Evolutionary conservation across 2,113 vertebrate species (phyloP), one percentile per base, ranked within the genome.

Genomic region (Zeus faber): DNA sequence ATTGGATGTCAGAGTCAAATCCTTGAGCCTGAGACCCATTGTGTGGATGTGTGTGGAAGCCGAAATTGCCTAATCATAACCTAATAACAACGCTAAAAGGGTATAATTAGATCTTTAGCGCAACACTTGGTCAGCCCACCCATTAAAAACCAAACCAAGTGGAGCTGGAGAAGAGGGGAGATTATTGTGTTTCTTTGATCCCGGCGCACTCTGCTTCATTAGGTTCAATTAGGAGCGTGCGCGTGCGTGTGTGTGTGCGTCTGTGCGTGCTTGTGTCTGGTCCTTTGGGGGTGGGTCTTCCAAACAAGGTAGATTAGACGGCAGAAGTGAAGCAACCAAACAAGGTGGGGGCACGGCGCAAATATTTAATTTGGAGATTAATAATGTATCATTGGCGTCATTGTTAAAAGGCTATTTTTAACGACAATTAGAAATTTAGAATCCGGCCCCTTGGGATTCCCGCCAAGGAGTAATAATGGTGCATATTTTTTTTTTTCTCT

Each of bases 361-460:
- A 80, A 81, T 83, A 85, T 89, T 86, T 85, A 83, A 86, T 87
- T 78, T 87, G 63, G 64, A 74, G 70, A 87, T 88, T 83, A 88
- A 82, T 81, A 88, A 87, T 87, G 81, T 83, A 86, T 80, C 78
- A 76, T 70, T 72, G 67, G 68, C 72, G 59, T 51, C 77, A 73
- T 87, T 87, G 83, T 84, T 85, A 86, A 85, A 66, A 72, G 68
- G 79, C 78, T 82, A 79, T 86, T 86, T 85, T 77, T 84, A 83
- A 84, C 75, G 70, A 50, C 70, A 73, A 73, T 77, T 85, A 83
- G 78, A 54, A 63, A 81, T 78, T 81, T 39, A 8, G 33, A 51
- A 58, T 81, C 72, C 10, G 27, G 51, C 56, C 81, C 69, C 67
- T 61, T 11, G 9, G 79, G 79, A 79, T 58, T 21, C 80, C 53